Conservation (phyloP, 2,113 vertebrate species). For the Larimichthys polyactis region DNA sequence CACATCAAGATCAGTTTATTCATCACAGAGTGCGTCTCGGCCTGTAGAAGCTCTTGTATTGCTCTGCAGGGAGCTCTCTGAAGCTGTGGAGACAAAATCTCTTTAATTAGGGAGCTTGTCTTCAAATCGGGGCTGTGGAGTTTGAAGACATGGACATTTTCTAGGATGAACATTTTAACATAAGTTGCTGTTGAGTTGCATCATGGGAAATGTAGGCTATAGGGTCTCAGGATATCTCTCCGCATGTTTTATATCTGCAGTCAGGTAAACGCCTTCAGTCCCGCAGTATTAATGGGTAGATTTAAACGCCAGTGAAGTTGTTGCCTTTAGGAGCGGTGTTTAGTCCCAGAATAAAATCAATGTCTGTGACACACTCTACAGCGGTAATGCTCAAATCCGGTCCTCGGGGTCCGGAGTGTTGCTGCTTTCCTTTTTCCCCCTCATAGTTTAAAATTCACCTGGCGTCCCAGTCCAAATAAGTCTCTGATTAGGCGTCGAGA, state of each 20-base stretch:
- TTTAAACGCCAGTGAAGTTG: conserved; percentile 38
- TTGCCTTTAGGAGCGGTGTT: conserved; percentile 10
- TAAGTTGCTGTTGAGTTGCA: background rate
- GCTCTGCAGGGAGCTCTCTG: background rate
- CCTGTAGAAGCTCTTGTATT: background rate
- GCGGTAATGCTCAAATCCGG: conserved; percentile 44
- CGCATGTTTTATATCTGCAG: background rate
- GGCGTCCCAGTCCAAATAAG: conserved; percentile 17
- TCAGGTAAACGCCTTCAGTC: background rate
- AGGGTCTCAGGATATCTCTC: background rate
- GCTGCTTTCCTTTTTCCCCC: background rate
- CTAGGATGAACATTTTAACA: background rate
- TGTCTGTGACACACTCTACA: conserved; percentile 43
- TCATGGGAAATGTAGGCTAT: background rate
- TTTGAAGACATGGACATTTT: background rate
- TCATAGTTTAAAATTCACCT: conserved; percentile 45
- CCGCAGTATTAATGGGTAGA: background rate
- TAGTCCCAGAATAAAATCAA: conserved; percentile 46
- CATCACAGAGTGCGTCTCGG: background rate
- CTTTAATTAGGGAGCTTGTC: background rate
- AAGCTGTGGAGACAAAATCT: background rate
- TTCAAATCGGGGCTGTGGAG: background rate
- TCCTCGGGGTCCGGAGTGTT: conserved; percentile 15
- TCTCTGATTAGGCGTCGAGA: conserved; percentile 40
- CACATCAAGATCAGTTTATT: background rate